A percentile compares a stretch with the other conserved stretches of the same genome.
Evolutionary conservation across 1,140 invertebrate species (phyloP).

Genomic region (Ostrea denselamellosa): DNA sequence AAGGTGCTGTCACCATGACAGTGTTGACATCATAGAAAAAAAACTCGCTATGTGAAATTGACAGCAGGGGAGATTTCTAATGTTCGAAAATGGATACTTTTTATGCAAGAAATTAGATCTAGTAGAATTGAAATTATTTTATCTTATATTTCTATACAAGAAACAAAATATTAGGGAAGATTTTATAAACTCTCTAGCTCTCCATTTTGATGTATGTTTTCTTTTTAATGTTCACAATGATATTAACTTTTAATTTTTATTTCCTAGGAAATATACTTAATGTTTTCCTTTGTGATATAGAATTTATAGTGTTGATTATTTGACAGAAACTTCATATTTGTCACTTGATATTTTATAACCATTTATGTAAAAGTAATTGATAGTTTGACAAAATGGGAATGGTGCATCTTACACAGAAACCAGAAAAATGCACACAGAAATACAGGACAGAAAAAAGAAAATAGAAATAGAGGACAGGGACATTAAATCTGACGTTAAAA

Average conservation of each 20-base stretch:
- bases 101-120: constrained; percentile 24
- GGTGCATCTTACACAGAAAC: too few relatives aligned
- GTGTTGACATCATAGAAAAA: constrained; percentile 74
- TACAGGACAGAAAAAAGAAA: too few relatives aligned
- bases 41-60: too few relatives aligned
- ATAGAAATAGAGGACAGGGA: too few relatives aligned
- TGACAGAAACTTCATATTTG: too few relatives aligned
- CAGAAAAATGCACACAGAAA: too few relatives aligned
- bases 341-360: too few relatives aligned
- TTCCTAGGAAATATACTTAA: not conserved
- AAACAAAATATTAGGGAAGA: not conserved
- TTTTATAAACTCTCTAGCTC: not conserved
- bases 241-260: not conserved
- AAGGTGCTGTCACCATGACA: constrained; percentile 81
- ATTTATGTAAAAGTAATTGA: too few relatives aligned
- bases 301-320: not conserved
- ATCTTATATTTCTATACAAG: constrained; percentile 32
- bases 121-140: constrained; percentile 18
- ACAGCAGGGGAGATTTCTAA: not conserved
- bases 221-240: not conserved
- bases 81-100: constrained; percentile 36
- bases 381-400: too few relatives aligned
- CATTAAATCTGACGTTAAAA: too few relatives aligned
- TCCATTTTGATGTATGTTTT: not conserved
- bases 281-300: not conserved